These are phyloP conservation scores for Aleiodes testaceus DNA, from an alignment of 2,888 invertebrate species.

Conservation along the genomic window DNA sequence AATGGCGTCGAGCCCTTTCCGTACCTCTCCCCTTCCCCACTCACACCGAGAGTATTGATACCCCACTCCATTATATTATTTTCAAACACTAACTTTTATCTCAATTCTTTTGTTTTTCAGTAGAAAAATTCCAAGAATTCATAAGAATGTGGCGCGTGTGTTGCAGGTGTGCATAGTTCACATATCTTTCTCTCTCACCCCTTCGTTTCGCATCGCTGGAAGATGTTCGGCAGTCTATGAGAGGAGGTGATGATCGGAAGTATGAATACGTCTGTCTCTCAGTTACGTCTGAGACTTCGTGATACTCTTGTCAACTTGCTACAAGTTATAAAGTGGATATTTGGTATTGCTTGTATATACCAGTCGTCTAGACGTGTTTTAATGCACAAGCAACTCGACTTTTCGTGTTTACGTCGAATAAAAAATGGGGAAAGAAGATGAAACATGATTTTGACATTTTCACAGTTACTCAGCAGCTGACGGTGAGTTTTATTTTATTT, in stretches of 20 bases:
- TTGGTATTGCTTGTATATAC: constrained; percentile 51
- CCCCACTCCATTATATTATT: no score
- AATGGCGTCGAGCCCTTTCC: no score
- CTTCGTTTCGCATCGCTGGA: constrained; percentile 33
- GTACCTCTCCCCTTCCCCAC: no score
- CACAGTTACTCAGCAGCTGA: background rate
- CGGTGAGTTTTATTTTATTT: background rate
- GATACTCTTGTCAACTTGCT: constrained; percentile 48
- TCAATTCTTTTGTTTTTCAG: background rate
- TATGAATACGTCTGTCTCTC: constrained; percentile 25
- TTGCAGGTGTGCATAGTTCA: no score
- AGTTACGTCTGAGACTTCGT: constrained; percentile 10
- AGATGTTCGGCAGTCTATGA: constrained; percentile 15
- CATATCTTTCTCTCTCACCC: constrained; percentile 17
- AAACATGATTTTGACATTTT: constrained; percentile 48
- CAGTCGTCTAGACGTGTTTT: constrained; percentile 50
- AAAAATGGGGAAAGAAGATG: no score
- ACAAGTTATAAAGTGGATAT: constrained; percentile 55
- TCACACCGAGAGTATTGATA: no score
- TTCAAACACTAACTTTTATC: constrained; percentile 4
- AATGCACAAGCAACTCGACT: constrained; percentile 20
- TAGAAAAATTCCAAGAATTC: background rate
- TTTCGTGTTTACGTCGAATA: constrained; percentile 3
- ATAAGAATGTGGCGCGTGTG: constrained; percentile 2
- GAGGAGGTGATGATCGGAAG: background rate